A percentile compares a stretch with the other conserved stretches of the same genome.
Evolutionary conservation across 2,113 vertebrate species (phyloP).

Genomic region (Clarias macrocephalus): DNA sequence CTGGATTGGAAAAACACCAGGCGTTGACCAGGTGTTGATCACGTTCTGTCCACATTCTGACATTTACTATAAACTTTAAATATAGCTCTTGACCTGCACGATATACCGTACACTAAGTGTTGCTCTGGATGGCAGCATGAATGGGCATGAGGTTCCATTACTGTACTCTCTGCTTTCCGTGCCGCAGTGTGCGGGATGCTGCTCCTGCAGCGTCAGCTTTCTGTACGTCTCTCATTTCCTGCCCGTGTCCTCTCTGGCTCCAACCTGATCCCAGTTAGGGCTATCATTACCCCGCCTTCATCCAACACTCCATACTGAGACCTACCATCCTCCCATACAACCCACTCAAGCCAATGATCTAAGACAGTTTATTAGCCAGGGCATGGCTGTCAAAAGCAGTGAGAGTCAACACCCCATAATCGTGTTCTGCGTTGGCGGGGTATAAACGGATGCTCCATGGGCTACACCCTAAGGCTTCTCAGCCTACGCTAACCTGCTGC

Average conservation of each 20-base stretch:
- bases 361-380: constrained; percentile 28
- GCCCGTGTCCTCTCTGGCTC: constrained; percentile 35
- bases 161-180: constrained; percentile 6
- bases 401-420: constrained; percentile 44
- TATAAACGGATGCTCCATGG: constrained; percentile 36
- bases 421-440: background rate
- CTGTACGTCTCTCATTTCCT: constrained; percentile 52
- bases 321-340: background rate
- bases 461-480: constrained; percentile 35
- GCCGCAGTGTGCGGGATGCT: constrained; percentile 23
- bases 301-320: constrained; percentile 5
- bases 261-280: constrained; percentile 37
- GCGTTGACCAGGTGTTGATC: too few species aligned
- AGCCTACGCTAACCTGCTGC: constrained; percentile 22
- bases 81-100: background rate
- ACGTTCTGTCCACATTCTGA: background rate
- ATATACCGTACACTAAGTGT: too few species aligned
- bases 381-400: constrained; percentile 46
- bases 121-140: background rate
- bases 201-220: constrained; percentile 52
- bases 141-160: background rate
- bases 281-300: constrained; percentile 39
- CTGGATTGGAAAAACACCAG: background rate
- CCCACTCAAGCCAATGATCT: constrained; percentile 10
- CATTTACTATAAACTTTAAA: background rate